phyloP scores from a whole-genome alignment of 2,888 invertebrate species.

The Trisateles emortualis region DNA sequence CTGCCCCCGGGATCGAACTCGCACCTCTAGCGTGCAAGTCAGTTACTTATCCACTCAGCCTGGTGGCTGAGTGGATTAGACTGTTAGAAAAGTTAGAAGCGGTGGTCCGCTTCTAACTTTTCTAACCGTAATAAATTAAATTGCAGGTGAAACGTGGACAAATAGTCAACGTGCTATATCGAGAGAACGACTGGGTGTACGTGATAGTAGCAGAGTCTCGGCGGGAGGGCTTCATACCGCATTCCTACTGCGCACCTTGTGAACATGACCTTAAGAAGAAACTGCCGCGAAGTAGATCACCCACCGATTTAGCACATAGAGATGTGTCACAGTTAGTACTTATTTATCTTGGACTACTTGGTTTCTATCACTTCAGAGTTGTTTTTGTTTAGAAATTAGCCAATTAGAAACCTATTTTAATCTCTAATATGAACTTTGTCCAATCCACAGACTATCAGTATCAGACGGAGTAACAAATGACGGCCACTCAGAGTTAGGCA shows the following conservation, averaged over 20 bases:
- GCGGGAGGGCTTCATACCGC: slow-evolving; percentile 97
- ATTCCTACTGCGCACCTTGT: slow-evolving; percentile 97
- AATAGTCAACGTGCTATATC: slow-evolving; percentile 97
- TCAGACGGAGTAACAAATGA: slow-evolving; percentile 81
- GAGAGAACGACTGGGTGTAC: slow-evolving; percentile 99
- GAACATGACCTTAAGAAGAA: slow-evolving; percentile 96
- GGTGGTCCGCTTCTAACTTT: no score
- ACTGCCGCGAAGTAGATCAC: slow-evolving; percentile 90
- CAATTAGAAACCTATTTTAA: no score
- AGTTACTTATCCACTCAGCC: no score
- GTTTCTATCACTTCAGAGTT: no score
- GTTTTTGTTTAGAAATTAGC: no score
- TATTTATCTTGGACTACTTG: not conserved
- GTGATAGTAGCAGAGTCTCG: slow-evolving; percentile 96
- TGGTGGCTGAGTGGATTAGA: no score
- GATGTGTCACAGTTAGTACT: slow-evolving; percentile 86
- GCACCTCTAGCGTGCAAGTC: no score
- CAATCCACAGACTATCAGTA: slow-evolving; percentile 66
- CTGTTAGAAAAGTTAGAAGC: no score
- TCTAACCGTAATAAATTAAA: not conserved
- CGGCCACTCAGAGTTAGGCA: slow-evolving; percentile 80
- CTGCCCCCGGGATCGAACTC: no score
- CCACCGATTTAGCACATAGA: slow-evolving; percentile 85
- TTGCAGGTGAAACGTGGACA: slow-evolving; percentile 93
- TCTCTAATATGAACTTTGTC: not conserved